A percentile compares a stretch with the other conserved stretches of the same genome.
Conservation (phyloP, 2,888 invertebrate species). For the Drosophila anomelani region DNA sequence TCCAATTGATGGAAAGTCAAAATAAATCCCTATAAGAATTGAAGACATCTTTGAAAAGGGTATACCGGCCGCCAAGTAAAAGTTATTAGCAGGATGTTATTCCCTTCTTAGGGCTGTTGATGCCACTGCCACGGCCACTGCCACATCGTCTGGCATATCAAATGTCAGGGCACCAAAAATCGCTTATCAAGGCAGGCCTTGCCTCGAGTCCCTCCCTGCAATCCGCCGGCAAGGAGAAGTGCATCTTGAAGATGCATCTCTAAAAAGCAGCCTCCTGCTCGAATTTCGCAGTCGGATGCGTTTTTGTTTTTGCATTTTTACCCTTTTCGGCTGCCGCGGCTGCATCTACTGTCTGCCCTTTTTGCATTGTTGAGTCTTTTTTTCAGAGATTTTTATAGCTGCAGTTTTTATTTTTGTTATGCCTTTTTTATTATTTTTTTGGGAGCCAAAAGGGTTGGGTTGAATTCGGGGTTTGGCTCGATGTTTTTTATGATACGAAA, state of each 20-base stretch:
- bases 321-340: slow-evolving; percentile 39
- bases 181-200: slow-evolving; percentile 56
- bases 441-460: slow-evolving; percentile 38
- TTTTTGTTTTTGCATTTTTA: slow-evolving; percentile 63
- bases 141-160: slow-evolving; percentile 55
- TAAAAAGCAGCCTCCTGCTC: slow-evolving; percentile 67
- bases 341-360: slow-evolving; percentile 32
- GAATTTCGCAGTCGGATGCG: slow-evolving; percentile 63
- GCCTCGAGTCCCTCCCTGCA: slow-evolving; percentile 18
- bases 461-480: slow-evolving; percentile 70
- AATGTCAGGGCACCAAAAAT: slow-evolving; percentile 66
- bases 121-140: background rate
- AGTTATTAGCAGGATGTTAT: slow-evolving; percentile 58
- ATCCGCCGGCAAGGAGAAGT: slow-evolving; percentile 15
- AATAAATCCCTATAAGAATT: background rate
- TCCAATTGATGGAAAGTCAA: background rate
- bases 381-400: slow-evolving; percentile 34
- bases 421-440: slow-evolving; percentile 3
- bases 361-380: slow-evolving; percentile 54
- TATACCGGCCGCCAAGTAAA: slow-evolving; percentile 8
- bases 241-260: slow-evolving; percentile 70
- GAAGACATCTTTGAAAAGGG: background rate
- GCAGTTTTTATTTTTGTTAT: slow-evolving; percentile 27
- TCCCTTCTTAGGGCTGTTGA: slow-evolving; percentile 15
- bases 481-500: slow-evolving; percentile 38